Percentiles rank a stretch among this genome's conserved stretches.
Evolutionary conservation across 2,113 vertebrate species (phyloP).

Genomic region (Orcinus orca): DNA sequence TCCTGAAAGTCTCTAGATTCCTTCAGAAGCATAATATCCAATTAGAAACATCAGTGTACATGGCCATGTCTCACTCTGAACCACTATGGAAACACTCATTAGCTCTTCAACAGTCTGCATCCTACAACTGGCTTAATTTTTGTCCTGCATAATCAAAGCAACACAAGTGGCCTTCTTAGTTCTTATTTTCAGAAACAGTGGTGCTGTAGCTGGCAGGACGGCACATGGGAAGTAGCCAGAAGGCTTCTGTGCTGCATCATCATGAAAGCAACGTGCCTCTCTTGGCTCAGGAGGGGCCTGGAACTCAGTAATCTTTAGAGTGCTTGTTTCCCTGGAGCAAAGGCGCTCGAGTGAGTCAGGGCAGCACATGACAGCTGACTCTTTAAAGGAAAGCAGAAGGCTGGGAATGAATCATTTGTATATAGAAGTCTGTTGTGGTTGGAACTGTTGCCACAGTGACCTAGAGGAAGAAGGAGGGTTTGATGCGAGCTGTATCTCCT

Average conservation of each 20-base stretch:
- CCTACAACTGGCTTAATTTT: not conserved
- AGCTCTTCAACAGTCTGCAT: not conserved
- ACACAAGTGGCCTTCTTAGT: not conserved
- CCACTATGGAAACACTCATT: not conserved
- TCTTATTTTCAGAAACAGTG: not conserved
- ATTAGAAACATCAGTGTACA: not conserved
- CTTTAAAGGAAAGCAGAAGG: constrained; percentile 35
- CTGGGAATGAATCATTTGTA: constrained; percentile 50
- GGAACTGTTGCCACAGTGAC: not conserved
- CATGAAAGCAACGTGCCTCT: not conserved
- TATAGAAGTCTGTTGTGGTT: not conserved
- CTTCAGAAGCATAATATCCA: not conserved
- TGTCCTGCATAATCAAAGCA: not conserved
- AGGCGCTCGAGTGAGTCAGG: constrained; percentile 33
- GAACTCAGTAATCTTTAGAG: not conserved
- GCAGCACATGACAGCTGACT: constrained; percentile 28
- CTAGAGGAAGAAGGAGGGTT: not conserved
- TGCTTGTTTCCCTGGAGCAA: not conserved
- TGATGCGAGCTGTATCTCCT: not conserved
- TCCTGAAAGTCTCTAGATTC: not conserved
- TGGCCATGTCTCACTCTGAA: not conserved
- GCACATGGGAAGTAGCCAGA: not conserved
- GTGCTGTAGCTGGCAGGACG: not conserved
- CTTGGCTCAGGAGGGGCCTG: not conserved
- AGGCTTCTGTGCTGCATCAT: not conserved